These are phyloP conservation scores for Tiaroga cobitis DNA, from an alignment of 2,797 vertebrate genomes.

Conservation along the genomic window DNA sequence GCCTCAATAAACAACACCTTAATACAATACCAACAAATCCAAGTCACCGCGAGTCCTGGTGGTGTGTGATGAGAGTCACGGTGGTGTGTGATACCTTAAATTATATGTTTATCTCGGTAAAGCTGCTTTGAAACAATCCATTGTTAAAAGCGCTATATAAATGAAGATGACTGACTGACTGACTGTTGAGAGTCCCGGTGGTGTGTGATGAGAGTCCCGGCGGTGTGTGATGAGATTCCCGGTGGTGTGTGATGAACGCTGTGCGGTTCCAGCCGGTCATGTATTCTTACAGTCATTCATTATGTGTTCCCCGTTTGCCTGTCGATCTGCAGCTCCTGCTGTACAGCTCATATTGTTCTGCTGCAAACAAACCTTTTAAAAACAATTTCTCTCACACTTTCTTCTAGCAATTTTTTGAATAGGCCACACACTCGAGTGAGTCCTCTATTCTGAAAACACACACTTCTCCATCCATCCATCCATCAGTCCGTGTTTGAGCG, in stretches of 20 bases:
- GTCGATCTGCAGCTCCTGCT: background rate
- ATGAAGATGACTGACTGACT: too few relatives aligned
- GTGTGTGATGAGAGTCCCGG: too few relatives aligned
- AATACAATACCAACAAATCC: background rate
- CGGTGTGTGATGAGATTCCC: background rate
- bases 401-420: background rate
- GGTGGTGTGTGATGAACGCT: background rate
- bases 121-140: too few relatives aligned
- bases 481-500: constrained; percentile 64
- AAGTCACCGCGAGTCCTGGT: too few relatives aligned
- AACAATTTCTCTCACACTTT: background rate
- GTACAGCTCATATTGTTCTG: background rate
- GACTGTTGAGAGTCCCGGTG: too few relatives aligned
- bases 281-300: background rate
- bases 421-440: background rate
- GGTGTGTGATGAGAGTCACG: too few relatives aligned
- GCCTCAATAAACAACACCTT: background rate
- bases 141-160: too few relatives aligned
- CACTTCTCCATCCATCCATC: constrained; percentile 1
- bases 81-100: too few relatives aligned
- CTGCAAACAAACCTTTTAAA: background rate
- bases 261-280: background rate
- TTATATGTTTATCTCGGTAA: too few relatives aligned
- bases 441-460: background rate
- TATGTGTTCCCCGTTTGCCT: background rate